These are phyloP conservation scores for Stenurella melanura DNA, from an alignment of 2,888 invertebrate species.

Conservation along the genomic window DNA sequence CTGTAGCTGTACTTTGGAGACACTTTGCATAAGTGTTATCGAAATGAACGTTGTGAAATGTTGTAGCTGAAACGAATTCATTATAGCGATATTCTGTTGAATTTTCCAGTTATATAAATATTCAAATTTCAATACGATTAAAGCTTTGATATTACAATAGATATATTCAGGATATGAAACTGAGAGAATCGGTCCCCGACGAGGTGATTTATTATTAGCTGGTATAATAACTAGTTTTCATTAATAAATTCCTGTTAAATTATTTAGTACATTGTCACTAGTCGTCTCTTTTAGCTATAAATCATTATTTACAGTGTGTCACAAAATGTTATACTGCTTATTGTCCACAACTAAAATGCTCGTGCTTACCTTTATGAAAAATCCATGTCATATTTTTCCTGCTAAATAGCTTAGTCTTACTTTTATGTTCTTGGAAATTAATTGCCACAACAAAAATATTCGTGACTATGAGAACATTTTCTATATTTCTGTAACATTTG, in stretches of 20 bases:
- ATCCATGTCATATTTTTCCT: too few relatives aligned
- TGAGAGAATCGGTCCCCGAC: constrained; percentile 11
- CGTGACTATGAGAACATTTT: too few relatives aligned
- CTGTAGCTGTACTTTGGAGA: constrained; percentile 9
- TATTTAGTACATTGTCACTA: not conserved
- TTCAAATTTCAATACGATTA: constrained; percentile 20
- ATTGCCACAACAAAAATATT: too few relatives aligned
- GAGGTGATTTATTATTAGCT: constrained; percentile 18
- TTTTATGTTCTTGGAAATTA: too few relatives aligned
- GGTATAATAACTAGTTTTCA: not conserved
- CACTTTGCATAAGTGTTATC: constrained; percentile 7
- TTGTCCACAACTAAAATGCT: too few relatives aligned
- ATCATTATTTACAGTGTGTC: too few relatives aligned
- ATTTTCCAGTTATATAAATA: constrained; percentile 8
- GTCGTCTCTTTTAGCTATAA: not conserved
- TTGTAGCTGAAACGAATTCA: constrained; percentile 18
- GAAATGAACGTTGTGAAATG: constrained; percentile 2
- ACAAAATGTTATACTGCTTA: too few relatives aligned
- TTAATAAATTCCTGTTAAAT: not conserved
- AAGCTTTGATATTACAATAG: constrained; percentile 13
- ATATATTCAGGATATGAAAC: not conserved
- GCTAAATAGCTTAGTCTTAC: too few relatives aligned
- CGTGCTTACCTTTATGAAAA: too few relatives aligned
- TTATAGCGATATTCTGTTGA: not conserved
- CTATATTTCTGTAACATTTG: too few relatives aligned